phyloP scores from a whole-genome alignment of 2,113 vertebrate genomes.

The Crotalus helleri region DNA sequence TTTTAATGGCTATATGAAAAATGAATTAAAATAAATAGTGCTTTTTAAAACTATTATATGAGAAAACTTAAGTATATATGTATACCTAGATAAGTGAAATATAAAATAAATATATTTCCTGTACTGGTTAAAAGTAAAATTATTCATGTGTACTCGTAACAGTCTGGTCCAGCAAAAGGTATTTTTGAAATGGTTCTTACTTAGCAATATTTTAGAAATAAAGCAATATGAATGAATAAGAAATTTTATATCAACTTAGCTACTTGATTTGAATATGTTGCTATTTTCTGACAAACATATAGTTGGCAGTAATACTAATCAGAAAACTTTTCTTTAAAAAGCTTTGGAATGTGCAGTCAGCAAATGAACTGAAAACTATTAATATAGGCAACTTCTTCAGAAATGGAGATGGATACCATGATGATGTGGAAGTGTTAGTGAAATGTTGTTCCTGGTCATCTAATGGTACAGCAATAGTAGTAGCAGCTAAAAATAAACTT shows the following conservation, averaged over 20 bases:
- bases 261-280: not conserved
- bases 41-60: not conserved
- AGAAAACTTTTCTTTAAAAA: conserved; percentile 58
- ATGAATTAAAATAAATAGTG: not conserved
- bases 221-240: not conserved
- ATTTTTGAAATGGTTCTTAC: not conserved
- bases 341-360: conserved; percentile 82
- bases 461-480: conserved; percentile 77
- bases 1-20: not conserved
- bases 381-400: conserved; percentile 73
- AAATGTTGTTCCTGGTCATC: conserved; percentile 88
- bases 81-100: not conserved
- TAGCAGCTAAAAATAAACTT: conserved; percentile 81
- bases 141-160: not conserved
- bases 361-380: conserved; percentile 84
- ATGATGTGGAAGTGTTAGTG: conserved; percentile 78
- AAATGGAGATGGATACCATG: conserved; percentile 68
- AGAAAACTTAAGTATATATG: not conserved
- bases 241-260: not conserved
- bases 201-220: not conserved
- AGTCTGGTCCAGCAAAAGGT: not conserved
- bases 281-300: not conserved
- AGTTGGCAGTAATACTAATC: not conserved
- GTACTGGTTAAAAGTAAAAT: not conserved
- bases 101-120: not conserved